Base-by-base conservation (phyloP, 2,113 vertebrate genomes). In the Phoxinus phoxinus region DNA sequence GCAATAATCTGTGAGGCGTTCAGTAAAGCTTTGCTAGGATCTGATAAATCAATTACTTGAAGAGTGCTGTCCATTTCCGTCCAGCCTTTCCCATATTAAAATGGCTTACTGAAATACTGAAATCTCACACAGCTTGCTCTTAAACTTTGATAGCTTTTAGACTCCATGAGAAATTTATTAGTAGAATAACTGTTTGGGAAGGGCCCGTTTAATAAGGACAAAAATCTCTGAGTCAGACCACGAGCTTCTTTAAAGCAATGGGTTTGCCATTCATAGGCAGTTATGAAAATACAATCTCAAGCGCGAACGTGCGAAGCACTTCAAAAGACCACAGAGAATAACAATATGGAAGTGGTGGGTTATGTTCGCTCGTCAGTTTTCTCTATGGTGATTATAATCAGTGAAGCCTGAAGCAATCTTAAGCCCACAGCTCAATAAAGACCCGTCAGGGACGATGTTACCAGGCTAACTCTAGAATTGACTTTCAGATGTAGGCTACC, bases 131-230 rank as follows among this genome's bases (percentile, higher is more conserved):
- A 87, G 89, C 59, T 53, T 53, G 77, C 87, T 87, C 87, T 75
- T 89, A 92, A 91, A 89, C 61, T n/a, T 75, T 56, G 67, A 90
- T 86, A 80, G 84, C 72, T 59, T 76, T 89, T 85, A 88, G 86
- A 53, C 88, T 88, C 79, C 90, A 56, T 32, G 48, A 84, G 81
- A 90, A 85, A 81, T 92, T 90, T 91, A 93, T 77, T 85, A 82
- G 90, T 84, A 27, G 88, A 89, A 58, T 91, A 81, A 90, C 35
- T 53, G 30, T 37, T 61, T 30, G 74, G 74, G 89, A 91, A 86
- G 86, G 58, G 65, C 67, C 51, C 3, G 13, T 61, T 93, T 93
- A 88, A 92, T 73, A 61, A 61, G 76, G 79, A 67, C 61, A 82
- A 75, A 87, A 87, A 84, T 61, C 84, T 61, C 46, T 58, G 86